Percentiles rank a stretch among this genome's conserved stretches.
phyloP scores from a whole-genome alignment of 2,888 invertebrate genomes.

The Machimus rusticus region DNA sequence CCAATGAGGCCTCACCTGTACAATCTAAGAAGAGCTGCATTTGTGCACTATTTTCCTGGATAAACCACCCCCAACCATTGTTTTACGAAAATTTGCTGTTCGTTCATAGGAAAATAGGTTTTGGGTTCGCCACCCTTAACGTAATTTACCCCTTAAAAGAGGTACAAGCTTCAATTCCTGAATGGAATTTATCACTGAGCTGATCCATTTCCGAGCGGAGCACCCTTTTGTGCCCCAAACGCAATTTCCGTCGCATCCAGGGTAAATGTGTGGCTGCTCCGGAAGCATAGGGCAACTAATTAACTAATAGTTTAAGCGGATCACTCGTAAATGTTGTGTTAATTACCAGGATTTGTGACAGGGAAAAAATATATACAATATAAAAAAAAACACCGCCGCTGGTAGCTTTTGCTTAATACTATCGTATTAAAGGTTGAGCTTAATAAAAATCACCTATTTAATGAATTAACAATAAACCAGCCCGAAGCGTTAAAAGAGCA shows the following conservation, averaged over 20 bases:
- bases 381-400: not conserved
- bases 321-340: not conserved
- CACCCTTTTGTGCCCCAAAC: not conserved
- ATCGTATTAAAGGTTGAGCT: not conserved
- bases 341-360: not conserved
- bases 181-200: not conserved
- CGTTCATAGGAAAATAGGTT: not conserved
- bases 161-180: not conserved
- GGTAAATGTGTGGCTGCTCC: not conserved
- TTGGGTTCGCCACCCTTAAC: not conserved
- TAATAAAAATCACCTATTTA: not conserved
- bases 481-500: not conserved
- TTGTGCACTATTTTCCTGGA: not conserved
- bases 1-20: not conserved
- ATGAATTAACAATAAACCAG: not conserved
- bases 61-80: not conserved
- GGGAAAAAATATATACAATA: not conserved
- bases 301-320: not conserved
- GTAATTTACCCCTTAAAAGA: not conserved
- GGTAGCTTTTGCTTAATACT: too few relatives aligned
- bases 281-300: not conserved
- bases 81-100: not conserved
- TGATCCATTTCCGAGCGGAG: not conserved
- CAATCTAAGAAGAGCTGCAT: not conserved
- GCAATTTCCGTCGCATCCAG: not conserved